Evolutionary conservation across 2,888 invertebrate genomes (phyloP).

Genomic region (Lasioglossum morio): DNA sequence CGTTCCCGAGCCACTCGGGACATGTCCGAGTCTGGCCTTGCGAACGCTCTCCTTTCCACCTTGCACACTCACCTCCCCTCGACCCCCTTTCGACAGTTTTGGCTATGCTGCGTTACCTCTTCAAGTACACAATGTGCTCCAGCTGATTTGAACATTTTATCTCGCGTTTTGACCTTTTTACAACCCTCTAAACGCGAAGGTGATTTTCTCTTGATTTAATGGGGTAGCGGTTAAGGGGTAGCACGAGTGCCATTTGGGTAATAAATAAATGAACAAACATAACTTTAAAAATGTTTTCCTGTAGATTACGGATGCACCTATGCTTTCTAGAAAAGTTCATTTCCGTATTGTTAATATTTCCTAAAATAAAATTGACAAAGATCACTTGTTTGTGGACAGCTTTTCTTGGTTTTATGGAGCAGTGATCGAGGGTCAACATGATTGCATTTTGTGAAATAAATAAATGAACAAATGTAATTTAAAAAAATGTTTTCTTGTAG

Average conservation of each 20-base stretch:
- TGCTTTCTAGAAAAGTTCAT: too few relatives aligned
- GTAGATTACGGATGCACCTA: too few relatives aligned
- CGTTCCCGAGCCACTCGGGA: slow-evolving; percentile 55
- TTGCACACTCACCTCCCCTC: background rate
- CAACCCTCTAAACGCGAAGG: background rate
- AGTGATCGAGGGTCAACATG: too few relatives aligned
- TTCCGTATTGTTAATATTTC: too few relatives aligned
- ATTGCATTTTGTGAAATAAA: too few relatives aligned
- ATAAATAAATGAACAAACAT: background rate
- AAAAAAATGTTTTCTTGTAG: too few relatives aligned
- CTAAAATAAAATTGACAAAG: background rate
- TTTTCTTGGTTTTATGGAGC: too few relatives aligned
- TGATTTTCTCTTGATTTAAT: too few relatives aligned
- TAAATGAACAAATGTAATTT: too few relatives aligned
- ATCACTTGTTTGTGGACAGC: background rate
- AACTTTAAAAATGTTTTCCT: too few relatives aligned
- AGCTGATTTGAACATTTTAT: background rate
- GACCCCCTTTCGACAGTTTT: background rate
- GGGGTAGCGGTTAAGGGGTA: too few relatives aligned
- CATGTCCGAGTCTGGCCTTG: slow-evolving; percentile 47
- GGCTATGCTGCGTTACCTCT: background rate
- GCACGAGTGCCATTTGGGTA: too few relatives aligned
- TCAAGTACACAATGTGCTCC: background rate
- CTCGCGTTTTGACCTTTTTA: background rate
- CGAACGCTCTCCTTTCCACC: slow-evolving; percentile 6